Evolutionary conservation across 2,888 invertebrate genomes (phyloP).

Genomic region (Mythimna albipuncta): DNA sequence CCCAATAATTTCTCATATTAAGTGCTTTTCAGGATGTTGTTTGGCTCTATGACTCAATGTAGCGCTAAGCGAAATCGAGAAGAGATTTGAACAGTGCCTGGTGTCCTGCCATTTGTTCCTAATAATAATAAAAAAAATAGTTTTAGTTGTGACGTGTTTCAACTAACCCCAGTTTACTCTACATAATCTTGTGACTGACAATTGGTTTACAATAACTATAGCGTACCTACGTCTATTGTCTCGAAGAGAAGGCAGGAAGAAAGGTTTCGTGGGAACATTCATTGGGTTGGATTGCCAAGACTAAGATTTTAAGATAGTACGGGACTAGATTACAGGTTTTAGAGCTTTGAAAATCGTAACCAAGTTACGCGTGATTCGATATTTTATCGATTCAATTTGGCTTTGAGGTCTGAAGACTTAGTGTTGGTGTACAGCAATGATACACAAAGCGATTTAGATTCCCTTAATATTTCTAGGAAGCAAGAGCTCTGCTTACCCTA

Average conservation of each 20-base stretch:
- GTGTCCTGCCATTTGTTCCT: background rate
- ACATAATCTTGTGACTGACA: background rate
- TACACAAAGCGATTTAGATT: background rate
- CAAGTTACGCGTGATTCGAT: background rate
- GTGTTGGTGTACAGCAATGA: background rate
- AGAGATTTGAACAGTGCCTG: too few relatives aligned
- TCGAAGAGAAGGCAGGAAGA: background rate
- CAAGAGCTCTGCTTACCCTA: background rate
- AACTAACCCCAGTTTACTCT: background rate
- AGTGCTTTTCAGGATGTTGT: background rate
- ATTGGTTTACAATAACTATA: background rate
- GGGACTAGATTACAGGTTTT: background rate
- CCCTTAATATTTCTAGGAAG: background rate
- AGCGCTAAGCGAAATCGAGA: background rate
- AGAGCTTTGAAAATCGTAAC: background rate
- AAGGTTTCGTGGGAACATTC: background rate
- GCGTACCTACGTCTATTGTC: background rate
- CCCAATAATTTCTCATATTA: background rate
- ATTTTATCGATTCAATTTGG: background rate
- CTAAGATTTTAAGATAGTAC: background rate
- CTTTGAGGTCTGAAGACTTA: background rate
- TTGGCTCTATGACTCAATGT: background rate
- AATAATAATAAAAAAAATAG: background rate
- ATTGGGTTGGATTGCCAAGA: background rate
- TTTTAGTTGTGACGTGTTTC: background rate